Evolutionary conservation across 2,888 invertebrate genomes (phyloP), one percentile per base, ranked within the genome.

Genomic region (Marasmarcha lunaedactyla): DNA sequence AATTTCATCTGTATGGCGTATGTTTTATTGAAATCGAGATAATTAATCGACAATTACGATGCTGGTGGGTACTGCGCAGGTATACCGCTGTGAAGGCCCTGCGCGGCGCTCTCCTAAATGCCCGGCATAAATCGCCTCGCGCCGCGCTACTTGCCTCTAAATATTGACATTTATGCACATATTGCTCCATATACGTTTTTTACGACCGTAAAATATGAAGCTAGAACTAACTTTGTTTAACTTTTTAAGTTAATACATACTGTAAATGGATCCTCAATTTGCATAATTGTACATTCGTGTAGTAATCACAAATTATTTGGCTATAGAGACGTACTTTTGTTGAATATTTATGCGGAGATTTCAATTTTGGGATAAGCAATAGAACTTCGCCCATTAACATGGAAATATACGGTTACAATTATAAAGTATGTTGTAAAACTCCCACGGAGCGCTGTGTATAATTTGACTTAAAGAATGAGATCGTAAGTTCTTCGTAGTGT

Each of bases 151-250:
- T 55, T 45, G 50, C 49, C 55, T 61, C 65, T 66, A 71, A 78
- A 78, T 73, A 79, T 78, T 72, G 76, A 74, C 79, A 73, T 78
- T 81, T 79, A 79, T 77, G 78, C 78, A 79, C 78, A 78, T 78
- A 77, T 78, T 81, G 77, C 77, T 81, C 83, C 79, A 79, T 79
- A 79, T 81, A 76, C 57, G 78, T 64, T 77, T 77, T 77, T 83
- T 81, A 79, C 71, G 54, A 60, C 63, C 71, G 76, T 83, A 73
- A 81, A 79, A 79, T 83, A 79, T 79, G 73, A 79, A 72, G 67
- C 68, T 72, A 66, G 66, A 65, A 57, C 58, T 59, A 59, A 55
- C 64, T 65, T 65, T 60, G 63, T 71, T 60, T 57, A 57, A 52
- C 59, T 67, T 66, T 59, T 70, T 63, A 71, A 70, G 63, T 60